These are phyloP conservation scores for Daktulosphaira vitifoliae DNA, from an alignment of 1,140 invertebrate species.

Conservation along the genomic window DNA sequence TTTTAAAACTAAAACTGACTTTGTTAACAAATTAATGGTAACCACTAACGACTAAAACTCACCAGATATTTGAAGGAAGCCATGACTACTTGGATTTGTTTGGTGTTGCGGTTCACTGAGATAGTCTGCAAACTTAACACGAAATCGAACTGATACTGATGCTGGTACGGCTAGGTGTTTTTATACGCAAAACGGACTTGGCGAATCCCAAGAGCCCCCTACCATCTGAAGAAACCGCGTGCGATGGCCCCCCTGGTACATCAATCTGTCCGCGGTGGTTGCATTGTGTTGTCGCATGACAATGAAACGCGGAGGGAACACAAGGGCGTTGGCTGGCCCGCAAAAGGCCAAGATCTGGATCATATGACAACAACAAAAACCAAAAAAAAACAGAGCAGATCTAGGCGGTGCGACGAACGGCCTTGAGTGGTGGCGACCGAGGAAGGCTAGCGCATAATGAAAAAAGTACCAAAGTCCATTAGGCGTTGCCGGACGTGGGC, in stretches of 20 bases:
- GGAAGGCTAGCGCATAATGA: too few relatives aligned
- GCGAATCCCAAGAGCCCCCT: neutral
- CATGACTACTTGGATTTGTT: constrained; percentile 1
- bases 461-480: too few relatives aligned
- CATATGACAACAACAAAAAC: too few relatives aligned
- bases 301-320: neutral
- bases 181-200: neutral
- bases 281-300: neutral
- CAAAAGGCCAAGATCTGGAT: constrained; percentile 27
- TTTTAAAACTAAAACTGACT: too few relatives aligned
- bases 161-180: neutral
- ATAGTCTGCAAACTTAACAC: constrained; percentile 5
- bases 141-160: neutral
- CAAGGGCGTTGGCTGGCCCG: constrained; percentile 23
- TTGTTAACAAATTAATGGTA: too few relatives aligned
- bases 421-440: too few relatives aligned
- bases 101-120: neutral
- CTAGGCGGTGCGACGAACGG: too few relatives aligned
- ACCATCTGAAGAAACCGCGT: too few relatives aligned
- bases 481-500: too few relatives aligned
- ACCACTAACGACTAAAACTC: neutral
- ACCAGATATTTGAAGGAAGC: constrained; percentile 33
- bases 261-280: too few relatives aligned
- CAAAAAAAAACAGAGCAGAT: too few relatives aligned
- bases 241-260: too few relatives aligned